These are phyloP conservation scores for Megaptera novaeangliae DNA, from an alignment of 2,113 vertebrate species.

Conservation along the genomic window DNA sequence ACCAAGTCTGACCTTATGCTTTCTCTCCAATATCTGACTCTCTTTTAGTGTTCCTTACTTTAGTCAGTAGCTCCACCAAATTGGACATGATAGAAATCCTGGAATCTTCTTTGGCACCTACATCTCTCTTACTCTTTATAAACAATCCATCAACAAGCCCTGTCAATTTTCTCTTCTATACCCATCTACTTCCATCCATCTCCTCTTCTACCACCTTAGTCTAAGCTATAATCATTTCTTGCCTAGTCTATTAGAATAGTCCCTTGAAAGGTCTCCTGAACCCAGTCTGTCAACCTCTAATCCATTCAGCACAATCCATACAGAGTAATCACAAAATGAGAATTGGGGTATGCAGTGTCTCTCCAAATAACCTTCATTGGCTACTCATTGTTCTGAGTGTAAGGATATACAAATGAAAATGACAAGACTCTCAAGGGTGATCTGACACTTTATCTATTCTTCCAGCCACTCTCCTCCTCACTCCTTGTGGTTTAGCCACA, in stretches of 20 bases:
- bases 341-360: background rate
- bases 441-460: background rate
- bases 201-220: background rate
- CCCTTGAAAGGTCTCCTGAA: background rate
- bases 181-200: background rate
- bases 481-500: background rate
- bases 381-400: background rate
- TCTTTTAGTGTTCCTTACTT: background rate
- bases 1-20: background rate
- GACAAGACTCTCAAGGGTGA: background rate
- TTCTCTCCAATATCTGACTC: background rate
- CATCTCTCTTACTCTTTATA: background rate
- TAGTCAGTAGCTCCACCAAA: background rate
- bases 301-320: background rate
- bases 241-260: background rate
- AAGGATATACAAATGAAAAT: constrained; percentile 14
- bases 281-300: background rate
- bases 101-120: background rate
- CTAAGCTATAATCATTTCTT: background rate
- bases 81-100: background rate
- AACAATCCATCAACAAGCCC: background rate
- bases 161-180: background rate
- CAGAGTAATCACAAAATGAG: background rate
- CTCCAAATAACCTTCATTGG: background rate
- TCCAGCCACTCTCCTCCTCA: background rate